Conservation (phyloP, 2,797 vertebrate species). For the Bufotes viridis region DNA sequence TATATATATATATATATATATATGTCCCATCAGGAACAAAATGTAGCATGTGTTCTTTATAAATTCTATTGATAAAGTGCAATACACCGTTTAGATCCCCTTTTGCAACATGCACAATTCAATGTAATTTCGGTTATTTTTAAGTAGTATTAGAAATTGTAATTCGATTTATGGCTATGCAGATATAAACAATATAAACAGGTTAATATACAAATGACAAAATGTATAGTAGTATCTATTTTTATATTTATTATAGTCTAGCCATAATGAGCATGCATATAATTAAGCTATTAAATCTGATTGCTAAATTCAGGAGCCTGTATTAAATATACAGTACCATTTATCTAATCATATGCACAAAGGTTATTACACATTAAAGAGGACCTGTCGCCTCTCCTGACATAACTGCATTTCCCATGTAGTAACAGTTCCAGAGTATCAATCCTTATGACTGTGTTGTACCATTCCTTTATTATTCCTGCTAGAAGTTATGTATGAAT, state of each 20-base stretch:
- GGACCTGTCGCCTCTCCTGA: too few species aligned
- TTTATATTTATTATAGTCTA: slow-evolving; percentile 15
- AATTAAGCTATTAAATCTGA: not conserved
- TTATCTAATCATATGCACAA: not conserved
- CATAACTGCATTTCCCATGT: too few species aligned
- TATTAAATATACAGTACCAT: not conserved
- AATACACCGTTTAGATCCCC: not conserved
- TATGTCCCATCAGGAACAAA: not conserved
- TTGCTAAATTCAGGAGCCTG: too few species aligned
- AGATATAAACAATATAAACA: not conserved
- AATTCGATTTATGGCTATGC: not conserved
- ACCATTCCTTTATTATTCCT: too few species aligned
- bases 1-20: too few species aligned
- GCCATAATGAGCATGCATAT: not conserved
- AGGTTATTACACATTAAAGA: not conserved
- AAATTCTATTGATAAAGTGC: not conserved
- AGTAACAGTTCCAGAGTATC: too few species aligned
- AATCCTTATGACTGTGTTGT: too few species aligned
- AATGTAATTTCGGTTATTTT: not conserved
- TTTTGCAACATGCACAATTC: not conserved
- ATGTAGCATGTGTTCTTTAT: not conserved
- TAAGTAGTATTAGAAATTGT: not conserved
- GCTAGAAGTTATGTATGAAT: not conserved
- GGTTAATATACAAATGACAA: not conserved
- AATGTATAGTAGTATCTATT: slow-evolving; percentile 1